Evolutionary conservation across 2,113 vertebrate species (phyloP).

Genomic region (Oryzias celebensis): DNA sequence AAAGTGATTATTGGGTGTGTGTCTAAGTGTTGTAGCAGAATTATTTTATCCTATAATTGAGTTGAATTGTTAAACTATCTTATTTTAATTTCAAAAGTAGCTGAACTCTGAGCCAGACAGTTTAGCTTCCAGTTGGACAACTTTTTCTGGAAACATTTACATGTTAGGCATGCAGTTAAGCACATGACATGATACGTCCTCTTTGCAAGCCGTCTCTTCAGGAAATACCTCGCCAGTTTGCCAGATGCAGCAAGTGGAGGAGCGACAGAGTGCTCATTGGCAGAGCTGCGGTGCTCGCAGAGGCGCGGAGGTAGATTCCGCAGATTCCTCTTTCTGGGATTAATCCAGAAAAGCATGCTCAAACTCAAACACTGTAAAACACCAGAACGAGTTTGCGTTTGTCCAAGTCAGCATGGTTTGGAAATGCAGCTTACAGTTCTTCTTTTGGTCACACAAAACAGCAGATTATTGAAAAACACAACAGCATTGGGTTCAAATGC

Average conservation of each 20-base stretch:
- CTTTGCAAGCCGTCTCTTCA: constrained; percentile 95
- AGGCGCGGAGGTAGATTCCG: constrained; percentile 59
- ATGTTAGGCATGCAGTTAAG: constrained; percentile 94
- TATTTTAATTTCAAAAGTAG: too few relatives aligned
- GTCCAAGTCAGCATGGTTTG: constrained; percentile 53
- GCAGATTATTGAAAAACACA: too few relatives aligned
- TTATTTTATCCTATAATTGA: too few relatives aligned
- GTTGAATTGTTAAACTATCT: too few relatives aligned
- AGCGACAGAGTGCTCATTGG: constrained; percentile 92
- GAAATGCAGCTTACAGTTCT: too few relatives aligned
- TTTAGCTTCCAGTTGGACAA: too few relatives aligned
- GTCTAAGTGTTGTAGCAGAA: too few relatives aligned
- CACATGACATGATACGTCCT: constrained; percentile 84
- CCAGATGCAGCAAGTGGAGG: constrained; percentile 89
- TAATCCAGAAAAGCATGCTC: constrained; percentile 97
- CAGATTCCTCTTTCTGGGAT: constrained; percentile 93
- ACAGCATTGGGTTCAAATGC: too few relatives aligned
- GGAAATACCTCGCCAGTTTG: constrained; percentile 97
- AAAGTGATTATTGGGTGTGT: too few relatives aligned
- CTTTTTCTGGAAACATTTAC: constrained; percentile 32
- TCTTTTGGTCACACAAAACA: too few relatives aligned
- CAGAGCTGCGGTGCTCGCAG: constrained; percentile 93
- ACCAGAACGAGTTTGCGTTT: constrained; percentile 91
- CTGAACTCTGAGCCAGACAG: too few relatives aligned
- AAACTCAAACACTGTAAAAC: constrained; percentile 97